Percentiles rank a stretch among this genome's conserved stretches.
Evolutionary conservation across 2,797 vertebrate genomes (phyloP).

Genomic region (Trachops cirrhosus): DNA sequence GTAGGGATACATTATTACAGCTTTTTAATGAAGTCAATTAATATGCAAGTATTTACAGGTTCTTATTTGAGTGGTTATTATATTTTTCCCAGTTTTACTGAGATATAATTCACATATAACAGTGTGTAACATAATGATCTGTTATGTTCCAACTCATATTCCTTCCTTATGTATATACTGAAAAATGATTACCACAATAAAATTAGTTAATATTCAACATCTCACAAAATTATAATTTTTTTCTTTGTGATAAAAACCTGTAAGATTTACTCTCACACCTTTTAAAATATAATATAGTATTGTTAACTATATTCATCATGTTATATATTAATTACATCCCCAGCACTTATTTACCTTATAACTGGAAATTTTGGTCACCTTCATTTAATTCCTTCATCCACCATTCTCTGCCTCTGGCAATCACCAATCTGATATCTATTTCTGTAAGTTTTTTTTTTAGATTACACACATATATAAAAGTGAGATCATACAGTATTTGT

Average conservation of each 20-base stretch:
- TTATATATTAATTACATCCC: neutral
- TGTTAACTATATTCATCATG: neutral
- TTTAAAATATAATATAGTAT: neutral
- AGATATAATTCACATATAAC: neutral
- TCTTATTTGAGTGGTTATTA: conserved; percentile 20
- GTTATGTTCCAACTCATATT: too few species aligned
- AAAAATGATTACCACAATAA: neutral
- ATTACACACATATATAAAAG: neutral
- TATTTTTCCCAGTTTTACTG: neutral
- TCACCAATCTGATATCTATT: neutral
- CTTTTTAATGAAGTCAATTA: conserved; percentile 33
- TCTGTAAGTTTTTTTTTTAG: neutral
- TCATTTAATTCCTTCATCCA: neutral
- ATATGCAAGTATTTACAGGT: neutral
- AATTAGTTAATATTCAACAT: neutral
- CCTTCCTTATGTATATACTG: neutral
- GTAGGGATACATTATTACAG: neutral
- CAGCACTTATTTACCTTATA: neutral
- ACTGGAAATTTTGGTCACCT: neutral
- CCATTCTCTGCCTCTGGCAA: neutral
- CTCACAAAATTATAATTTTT: neutral
- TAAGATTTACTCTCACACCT: neutral
- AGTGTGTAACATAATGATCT: neutral
- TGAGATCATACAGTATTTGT: neutral
- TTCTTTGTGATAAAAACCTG: neutral